These are phyloP conservation scores for Byasa hedistus DNA, from an alignment of 2,888 invertebrate species.

Conservation along the genomic window DNA sequence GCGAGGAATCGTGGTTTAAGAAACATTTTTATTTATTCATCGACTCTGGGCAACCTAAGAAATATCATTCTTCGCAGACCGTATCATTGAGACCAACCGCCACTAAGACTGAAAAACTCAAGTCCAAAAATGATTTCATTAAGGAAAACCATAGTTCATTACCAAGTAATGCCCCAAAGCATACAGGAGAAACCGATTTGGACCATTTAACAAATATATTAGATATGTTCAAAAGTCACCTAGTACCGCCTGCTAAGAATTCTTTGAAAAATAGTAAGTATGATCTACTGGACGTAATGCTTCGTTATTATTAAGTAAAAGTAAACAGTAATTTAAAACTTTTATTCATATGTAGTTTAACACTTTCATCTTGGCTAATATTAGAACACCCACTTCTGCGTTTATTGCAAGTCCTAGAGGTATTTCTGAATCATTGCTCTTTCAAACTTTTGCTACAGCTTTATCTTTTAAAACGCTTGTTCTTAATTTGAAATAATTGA, in stretches of 20 bases:
- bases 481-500: no score
- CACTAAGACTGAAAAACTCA: slow-evolving; percentile 20
- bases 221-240: slow-evolving; percentile 10
- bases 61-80: slow-evolving; percentile 57
- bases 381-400: no score
- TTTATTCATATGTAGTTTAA: no score
- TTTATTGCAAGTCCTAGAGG: no score
- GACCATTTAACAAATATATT: slow-evolving; percentile 14
- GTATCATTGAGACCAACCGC: slow-evolving; percentile 50
- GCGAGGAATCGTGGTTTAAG: slow-evolving; percentile 64
- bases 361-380: no score
- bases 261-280: slow-evolving; percentile 10
- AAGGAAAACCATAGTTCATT: neutral
- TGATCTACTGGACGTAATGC: neutral
- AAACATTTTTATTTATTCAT: slow-evolving; percentile 62
- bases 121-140: neutral
- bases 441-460: no score
- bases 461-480: no score
- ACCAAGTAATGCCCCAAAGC: neutral
- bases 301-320: neutral
- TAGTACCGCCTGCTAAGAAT: slow-evolving; percentile 1
- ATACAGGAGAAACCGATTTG: slow-evolving; percentile 5
- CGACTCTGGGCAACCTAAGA: slow-evolving; percentile 54
- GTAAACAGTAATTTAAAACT: neutral
- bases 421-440: no score